Percentiles rank a stretch among this genome's conserved stretches.
These are phyloP conservation scores for Eristalinus aeneus DNA, from an alignment of 2,888 invertebrate genomes.

Conservation along the genomic window DNA sequence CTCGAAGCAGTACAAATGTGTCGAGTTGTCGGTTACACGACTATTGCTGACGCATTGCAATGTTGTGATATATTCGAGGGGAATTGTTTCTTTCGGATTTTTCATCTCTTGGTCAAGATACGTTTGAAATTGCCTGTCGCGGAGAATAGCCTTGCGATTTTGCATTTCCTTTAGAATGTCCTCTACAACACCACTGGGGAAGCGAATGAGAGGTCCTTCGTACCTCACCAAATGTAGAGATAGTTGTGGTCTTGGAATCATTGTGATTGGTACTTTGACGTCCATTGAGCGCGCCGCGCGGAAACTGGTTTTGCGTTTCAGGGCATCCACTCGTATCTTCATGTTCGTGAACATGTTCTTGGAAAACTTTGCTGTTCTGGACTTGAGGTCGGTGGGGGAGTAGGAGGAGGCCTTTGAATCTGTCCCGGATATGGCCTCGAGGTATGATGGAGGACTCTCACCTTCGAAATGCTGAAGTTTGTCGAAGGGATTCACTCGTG, in stretches of 20 bases:
- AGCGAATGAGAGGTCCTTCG: slow-evolving; percentile 79
- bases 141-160: slow-evolving; percentile 86
- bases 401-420: slow-evolving; percentile 46
- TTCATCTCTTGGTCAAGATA: slow-evolving; percentile 87
- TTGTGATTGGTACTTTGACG: slow-evolving; percentile 77
- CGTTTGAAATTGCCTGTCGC: slow-evolving; percentile 87
- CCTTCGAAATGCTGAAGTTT: slow-evolving; percentile 74
- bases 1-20: slow-evolving; percentile 80
- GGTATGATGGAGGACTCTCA: slow-evolving; percentile 79
- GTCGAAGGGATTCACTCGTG: slow-evolving; percentile 73
- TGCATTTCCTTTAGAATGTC: slow-evolving; percentile 89
- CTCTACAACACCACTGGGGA: slow-evolving; percentile 84
- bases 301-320: slow-evolving; percentile 78
- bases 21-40: slow-evolving; percentile 80
- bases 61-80: slow-evolving; percentile 83
- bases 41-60: slow-evolving; percentile 80
- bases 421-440: slow-evolving; percentile 77
- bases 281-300: slow-evolving; percentile 74
- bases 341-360: slow-evolving; percentile 78
- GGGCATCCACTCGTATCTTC: slow-evolving; percentile 77
- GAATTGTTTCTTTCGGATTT: slow-evolving; percentile 86
- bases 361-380: slow-evolving; percentile 75
- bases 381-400: slow-evolving; percentile 68
- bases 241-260: slow-evolving; percentile 79
- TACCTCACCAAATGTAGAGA: slow-evolving; percentile 78